Evolutionary conservation across 2,113 vertebrate genomes (phyloP).

Genomic region (Hypanus sabinus): DNA sequence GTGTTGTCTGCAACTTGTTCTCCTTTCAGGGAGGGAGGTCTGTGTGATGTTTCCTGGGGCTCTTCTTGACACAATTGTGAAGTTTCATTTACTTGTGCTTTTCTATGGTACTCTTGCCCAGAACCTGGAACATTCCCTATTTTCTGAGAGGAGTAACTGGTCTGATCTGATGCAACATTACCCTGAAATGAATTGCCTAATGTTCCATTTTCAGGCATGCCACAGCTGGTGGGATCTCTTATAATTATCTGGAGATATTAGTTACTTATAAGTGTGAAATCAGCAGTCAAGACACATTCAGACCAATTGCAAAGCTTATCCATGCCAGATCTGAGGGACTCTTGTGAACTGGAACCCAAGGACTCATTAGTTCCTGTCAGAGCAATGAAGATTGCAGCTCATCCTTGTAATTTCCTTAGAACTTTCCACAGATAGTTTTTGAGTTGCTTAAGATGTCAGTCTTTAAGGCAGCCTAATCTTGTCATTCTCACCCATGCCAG

Average conservation of each 20-base stretch:
- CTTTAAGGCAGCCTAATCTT: not conserved
- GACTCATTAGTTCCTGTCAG: not conserved
- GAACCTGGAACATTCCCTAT: not conserved
- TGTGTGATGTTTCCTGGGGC: not conserved
- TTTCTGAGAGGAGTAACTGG: not conserved
- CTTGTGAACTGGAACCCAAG: not conserved
- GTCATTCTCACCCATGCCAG: not conserved
- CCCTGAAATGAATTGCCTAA: not conserved
- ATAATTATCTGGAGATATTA: not conserved
- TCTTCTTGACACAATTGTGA: not conserved
- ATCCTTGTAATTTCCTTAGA: not conserved
- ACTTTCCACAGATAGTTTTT: not conserved
- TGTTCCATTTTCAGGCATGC: not conserved
- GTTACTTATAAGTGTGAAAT: not conserved
- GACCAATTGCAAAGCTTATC: not conserved
- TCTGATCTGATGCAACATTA: not conserved
- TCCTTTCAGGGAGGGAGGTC: not conserved
- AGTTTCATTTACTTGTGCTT: not conserved
- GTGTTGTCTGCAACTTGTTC: not conserved
- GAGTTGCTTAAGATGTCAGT: not conserved
- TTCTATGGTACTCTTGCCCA: not conserved
- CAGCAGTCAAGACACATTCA: not conserved
- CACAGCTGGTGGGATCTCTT: not conserved
- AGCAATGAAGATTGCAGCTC: not conserved
- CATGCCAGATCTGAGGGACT: not conserved